These are phyloP conservation scores for Apodemia mormo DNA, from an alignment of 2,888 invertebrate species.

Conservation along the genomic window DNA sequence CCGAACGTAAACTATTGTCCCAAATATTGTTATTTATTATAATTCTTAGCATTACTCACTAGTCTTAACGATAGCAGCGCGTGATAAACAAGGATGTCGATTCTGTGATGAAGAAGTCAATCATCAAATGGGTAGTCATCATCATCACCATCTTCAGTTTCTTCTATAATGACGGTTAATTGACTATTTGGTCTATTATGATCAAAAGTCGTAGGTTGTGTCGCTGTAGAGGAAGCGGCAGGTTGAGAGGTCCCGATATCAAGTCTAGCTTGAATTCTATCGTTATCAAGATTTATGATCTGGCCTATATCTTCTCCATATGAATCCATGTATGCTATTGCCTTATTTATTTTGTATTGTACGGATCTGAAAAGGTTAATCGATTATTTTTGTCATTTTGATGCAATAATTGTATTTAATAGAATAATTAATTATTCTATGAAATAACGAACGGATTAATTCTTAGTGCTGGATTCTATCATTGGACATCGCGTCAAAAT, in stretches of 20 bases:
- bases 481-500: no score
- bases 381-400: no score
- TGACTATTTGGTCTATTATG: conserved; percentile 25
- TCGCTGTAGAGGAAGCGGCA: neutral
- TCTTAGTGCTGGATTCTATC: no score
- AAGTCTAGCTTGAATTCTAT: conserved; percentile 50
- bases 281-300: conserved; percentile 57
- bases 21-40: no score
- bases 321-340: conserved; percentile 54
- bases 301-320: conserved; percentile 53
- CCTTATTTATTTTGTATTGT: conserved; percentile 50
- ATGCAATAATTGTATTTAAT: no score
- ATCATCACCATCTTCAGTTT: conserved; percentile 43
- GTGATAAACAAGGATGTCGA: no score
- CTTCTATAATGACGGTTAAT: conserved; percentile 56
- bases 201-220: neutral
- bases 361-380: conserved; percentile 44
- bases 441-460: no score
- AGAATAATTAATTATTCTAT: no score
- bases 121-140: conserved; percentile 56
- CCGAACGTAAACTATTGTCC: no score
- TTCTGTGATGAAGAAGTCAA: conserved; percentile 25
- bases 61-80: no score
- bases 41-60: no score
- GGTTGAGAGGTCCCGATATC: conserved; percentile 35